A percentile compares a stretch with the other conserved stretches of the same genome.
Evolutionary conservation across 2,888 invertebrate genomes (phyloP).

Genomic region (Subacronicta megacephala): DNA sequence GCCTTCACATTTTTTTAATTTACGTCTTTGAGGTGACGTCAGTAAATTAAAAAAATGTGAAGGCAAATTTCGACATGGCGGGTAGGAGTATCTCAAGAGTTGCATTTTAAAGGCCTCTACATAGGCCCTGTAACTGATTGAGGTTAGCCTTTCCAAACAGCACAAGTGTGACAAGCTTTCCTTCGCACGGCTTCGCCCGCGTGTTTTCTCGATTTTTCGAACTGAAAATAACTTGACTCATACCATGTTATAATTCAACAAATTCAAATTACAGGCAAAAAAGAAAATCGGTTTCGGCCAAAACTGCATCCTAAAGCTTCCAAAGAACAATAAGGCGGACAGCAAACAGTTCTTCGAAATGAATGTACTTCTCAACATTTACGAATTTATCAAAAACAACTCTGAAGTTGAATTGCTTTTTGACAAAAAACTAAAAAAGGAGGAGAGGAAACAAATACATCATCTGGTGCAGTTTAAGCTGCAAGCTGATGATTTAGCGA

Average conservation of each 20-base stretch:
- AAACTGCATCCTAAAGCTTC: constrained; percentile 1
- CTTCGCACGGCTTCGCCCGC: no score
- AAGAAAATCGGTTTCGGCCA: constrained; percentile 60
- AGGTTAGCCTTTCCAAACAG: no score
- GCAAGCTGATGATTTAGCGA: constrained; percentile 30
- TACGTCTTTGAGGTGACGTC: no score
- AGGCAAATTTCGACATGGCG: no score
- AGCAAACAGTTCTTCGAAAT: constrained; percentile 53
- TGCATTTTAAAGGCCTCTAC: no score
- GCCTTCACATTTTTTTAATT: no score
- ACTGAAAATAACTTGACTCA: no score
- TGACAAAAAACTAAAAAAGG: constrained; percentile 55
- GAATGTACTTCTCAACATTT: constrained; percentile 63
- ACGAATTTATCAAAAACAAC: constrained; percentile 74
- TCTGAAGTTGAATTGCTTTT: constrained; percentile 65
- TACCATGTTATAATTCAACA: constrained; percentile 6
- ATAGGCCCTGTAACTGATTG: no score
- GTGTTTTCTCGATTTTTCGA: no score
- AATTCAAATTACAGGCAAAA: constrained; percentile 52
- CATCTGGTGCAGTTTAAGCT: constrained; percentile 55
- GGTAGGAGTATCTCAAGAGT: no score
- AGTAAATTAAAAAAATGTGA: no score
- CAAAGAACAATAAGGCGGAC: constrained; percentile 12
- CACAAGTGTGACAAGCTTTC: no score
- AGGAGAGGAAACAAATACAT: constrained; percentile 64